A percentile compares a stretch with the other conserved stretches of the same genome.
Conservation (phyloP, 2,888 invertebrate species). For the Xestia sexstrigata region DNA sequence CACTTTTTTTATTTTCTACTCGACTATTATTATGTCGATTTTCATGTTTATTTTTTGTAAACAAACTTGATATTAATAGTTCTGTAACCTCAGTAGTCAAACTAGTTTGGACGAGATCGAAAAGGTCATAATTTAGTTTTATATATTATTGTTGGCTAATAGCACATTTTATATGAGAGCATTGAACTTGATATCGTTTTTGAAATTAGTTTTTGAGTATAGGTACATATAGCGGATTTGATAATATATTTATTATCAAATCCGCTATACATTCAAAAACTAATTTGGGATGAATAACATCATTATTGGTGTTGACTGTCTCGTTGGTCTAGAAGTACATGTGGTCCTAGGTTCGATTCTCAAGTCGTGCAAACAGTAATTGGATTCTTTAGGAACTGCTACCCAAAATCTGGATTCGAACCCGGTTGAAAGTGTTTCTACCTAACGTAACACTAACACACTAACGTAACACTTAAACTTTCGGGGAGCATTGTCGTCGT, state of each 20-base stretch:
- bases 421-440: no score
- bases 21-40: constrained; percentile 7
- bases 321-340: not conserved
- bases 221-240: not conserved
- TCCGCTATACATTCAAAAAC: no score
- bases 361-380: not conserved
- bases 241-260: not conserved
- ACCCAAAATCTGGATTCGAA: not conserved
- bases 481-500: not conserved
- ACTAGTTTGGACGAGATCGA: constrained; percentile 33
- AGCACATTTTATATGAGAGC: constrained; percentile 34
- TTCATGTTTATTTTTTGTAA: constrained; percentile 28
- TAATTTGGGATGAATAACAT: not conserved
- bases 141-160: constrained; percentile 39
- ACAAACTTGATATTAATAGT: constrained; percentile 36
- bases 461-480: no score
- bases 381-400: no score
- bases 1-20: constrained; percentile 15
- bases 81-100: constrained; percentile 46
- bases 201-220: constrained; percentile 34
- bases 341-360: not conserved
- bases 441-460: no score
- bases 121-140: constrained; percentile 34
- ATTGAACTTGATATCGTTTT: constrained; percentile 47
- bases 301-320: not conserved